These are phyloP conservation scores for Tringa solitaria DNA, from an alignment of 2,113 vertebrate species.

Conservation along the genomic window DNA sequence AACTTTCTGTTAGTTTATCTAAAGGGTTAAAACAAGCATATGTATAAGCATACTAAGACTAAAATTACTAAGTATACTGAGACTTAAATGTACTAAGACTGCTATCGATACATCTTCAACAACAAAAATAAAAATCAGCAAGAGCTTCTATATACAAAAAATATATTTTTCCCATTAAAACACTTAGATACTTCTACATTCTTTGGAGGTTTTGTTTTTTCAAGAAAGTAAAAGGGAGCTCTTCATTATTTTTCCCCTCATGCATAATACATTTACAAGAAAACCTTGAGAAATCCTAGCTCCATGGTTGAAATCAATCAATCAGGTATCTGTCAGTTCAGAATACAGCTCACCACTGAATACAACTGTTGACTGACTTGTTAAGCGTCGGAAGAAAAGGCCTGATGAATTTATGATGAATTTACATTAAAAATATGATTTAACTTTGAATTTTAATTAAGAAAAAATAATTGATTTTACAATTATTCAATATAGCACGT, in stretches of 20 bases:
- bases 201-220: neutral
- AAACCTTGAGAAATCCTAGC: neutral
- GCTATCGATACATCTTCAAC: fast-evolving
- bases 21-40: neutral
- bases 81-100: neutral
- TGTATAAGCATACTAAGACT: neutral
- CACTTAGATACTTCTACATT: neutral
- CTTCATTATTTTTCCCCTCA: neutral
- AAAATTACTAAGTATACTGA: neutral
- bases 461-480: neutral
- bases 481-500: neutral
- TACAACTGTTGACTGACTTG: neutral
- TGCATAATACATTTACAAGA: neutral
- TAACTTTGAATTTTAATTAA: neutral
- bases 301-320: neutral
- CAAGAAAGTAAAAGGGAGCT: neutral
- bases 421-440: neutral
- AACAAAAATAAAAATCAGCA: neutral
- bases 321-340: neutral
- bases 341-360: neutral
- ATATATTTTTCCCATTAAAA: neutral
- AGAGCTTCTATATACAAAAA: neutral
- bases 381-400: neutral
- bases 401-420: neutral
- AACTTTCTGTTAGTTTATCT: neutral